phyloP scores from a whole-genome alignment of 2,113 vertebrate genomes.

The Barnardius zonarius region DNA sequence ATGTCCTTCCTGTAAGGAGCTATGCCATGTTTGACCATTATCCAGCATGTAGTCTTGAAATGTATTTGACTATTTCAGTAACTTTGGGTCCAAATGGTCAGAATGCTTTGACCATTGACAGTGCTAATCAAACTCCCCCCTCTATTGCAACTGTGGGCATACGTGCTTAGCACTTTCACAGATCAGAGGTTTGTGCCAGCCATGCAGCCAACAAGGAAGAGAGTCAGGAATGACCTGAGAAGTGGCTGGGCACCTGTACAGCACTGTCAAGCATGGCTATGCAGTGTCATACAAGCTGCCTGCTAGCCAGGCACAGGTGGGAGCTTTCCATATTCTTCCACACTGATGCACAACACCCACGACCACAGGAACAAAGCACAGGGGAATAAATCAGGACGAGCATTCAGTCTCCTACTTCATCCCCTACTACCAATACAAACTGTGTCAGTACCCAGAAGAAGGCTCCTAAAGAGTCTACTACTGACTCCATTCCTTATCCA shows the following conservation, averaged over 20 bases:
- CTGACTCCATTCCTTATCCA: background rate
- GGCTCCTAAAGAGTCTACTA: background rate
- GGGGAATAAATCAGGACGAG: accelerated
- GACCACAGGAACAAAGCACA: background rate
- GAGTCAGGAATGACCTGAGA: background rate
- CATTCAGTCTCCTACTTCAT: background rate
- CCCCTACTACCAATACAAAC: background rate
- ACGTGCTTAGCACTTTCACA: background rate
- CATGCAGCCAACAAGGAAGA: background rate
- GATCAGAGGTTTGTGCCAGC: background rate
- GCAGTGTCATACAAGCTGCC: background rate
- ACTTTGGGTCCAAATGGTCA: background rate
- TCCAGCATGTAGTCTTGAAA: background rate
- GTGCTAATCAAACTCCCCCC: background rate
- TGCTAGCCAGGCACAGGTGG: background rate
- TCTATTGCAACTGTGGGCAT: background rate
- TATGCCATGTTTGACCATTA: background rate
- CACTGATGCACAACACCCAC: background rate
- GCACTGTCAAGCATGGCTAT: background rate
- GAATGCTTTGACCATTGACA: background rate
- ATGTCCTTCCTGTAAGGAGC: background rate
- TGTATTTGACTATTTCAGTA: background rate
- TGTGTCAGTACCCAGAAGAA: background rate
- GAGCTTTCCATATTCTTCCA: background rate
- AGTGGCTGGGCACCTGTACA: background rate